Percentiles rank a stretch among this genome's conserved stretches.
phyloP scores from a whole-genome alignment of 2,797 vertebrate genomes.

The Acanthurus leucopareius region DNA sequence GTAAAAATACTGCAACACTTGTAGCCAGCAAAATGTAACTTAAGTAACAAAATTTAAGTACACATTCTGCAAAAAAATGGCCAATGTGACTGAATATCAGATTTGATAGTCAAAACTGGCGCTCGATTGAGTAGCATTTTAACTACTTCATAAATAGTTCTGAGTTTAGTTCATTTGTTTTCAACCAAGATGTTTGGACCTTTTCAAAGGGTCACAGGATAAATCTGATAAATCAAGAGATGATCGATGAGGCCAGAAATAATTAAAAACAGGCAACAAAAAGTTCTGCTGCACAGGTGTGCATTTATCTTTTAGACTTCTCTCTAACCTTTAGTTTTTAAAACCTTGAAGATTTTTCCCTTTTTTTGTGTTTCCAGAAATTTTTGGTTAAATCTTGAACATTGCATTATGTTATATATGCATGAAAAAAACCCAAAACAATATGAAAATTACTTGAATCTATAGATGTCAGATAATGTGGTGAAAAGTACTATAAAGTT shows the following conservation, averaged over 20 bases:
- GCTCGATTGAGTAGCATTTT: too few relatives aligned
- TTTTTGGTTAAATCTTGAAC: conserved; percentile 2
- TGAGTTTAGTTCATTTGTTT: background rate
- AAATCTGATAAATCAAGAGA: background rate
- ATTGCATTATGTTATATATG: background rate
- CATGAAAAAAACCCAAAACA: background rate
- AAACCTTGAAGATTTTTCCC: background rate
- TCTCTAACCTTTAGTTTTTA: background rate
- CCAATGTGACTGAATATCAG: too few relatives aligned
- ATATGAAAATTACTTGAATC: background rate
- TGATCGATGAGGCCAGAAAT: background rate
- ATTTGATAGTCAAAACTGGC: too few relatives aligned
- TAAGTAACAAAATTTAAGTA: background rate
- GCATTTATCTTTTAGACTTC: background rate
- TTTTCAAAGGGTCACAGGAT: background rate
- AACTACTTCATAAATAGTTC: too few relatives aligned
- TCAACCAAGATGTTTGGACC: background rate
- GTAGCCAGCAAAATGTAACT: background rate
- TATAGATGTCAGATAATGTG: background rate
- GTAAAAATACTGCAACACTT: background rate
- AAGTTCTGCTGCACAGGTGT: background rate
- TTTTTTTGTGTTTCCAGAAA: background rate
- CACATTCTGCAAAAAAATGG: too few relatives aligned
- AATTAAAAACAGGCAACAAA: background rate
- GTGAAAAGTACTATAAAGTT: background rate